These are phyloP conservation scores for Cotesia vestalis DNA, from an alignment of 1,140 invertebrate genomes.

Conservation along the genomic window DNA sequence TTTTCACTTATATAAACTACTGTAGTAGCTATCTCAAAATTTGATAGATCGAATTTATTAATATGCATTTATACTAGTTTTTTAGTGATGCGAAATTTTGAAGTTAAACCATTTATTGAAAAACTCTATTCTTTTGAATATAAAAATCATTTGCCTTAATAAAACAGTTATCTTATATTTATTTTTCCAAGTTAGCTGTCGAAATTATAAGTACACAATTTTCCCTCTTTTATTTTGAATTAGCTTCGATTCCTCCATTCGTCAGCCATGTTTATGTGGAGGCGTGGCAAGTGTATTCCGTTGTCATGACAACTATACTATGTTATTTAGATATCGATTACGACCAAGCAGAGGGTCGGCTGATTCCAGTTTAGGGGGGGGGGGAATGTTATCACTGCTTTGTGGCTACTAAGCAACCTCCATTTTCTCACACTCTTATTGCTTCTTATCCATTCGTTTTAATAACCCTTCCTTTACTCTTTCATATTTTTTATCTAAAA, in stretches of 20 bases:
- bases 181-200: no score
- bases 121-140: no score
- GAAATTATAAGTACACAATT: no score
- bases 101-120: no score
- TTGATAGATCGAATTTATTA: no score
- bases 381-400: conserved; percentile 68
- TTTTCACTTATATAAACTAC: no score
- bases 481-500: background rate
- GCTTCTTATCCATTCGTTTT: background rate
- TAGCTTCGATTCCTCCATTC: conserved; percentile 1
- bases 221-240: conserved; percentile 9
- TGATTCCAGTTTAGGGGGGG: conserved; percentile 64
- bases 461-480: background rate
- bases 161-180: no score
- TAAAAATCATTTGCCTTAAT: no score
- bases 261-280: conserved; percentile 43
- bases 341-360: conserved; percentile 59
- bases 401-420: conserved; percentile 65
- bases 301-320: conserved; percentile 45
- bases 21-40: no score
- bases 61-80: no score
- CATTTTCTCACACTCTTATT: conserved; percentile 42
- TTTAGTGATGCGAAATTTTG: no score
- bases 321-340: conserved; percentile 65
- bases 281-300: conserved; percentile 32